phyloP scores from a whole-genome alignment of 2,113 vertebrate species.

The Calidris pugnax region DNA sequence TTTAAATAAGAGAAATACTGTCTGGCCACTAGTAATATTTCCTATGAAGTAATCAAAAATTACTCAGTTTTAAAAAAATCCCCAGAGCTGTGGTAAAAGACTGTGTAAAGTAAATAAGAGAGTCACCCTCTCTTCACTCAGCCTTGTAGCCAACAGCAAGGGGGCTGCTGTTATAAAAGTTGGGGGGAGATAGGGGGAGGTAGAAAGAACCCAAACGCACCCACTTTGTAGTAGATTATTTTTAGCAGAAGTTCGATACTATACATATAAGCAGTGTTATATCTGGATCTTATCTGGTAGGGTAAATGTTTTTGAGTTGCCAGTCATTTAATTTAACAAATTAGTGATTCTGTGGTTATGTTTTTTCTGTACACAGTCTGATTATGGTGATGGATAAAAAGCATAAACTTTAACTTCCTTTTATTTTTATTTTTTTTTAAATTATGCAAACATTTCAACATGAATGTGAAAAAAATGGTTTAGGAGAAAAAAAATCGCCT shows the following conservation, averaged over 20 bases:
- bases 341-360: neutral
- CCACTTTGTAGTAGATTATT: neutral
- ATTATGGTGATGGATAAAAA: neutral
- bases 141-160: neutral
- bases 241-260: neutral
- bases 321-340: neutral
- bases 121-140: neutral
- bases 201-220: neutral
- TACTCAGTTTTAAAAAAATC: neutral
- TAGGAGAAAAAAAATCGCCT: neutral
- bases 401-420: neutral
- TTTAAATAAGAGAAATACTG: neutral
- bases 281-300: neutral
- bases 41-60: neutral
- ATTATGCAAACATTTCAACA: neutral
- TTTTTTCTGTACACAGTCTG: neutral
- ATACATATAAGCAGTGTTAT: neutral
- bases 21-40: neutral
- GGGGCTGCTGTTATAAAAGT: neutral
- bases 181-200: fast-evolving
- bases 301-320: neutral
- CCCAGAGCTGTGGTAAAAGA: neutral
- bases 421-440: neutral
- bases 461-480: neutral
- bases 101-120: fast-evolving